Percentiles rank a stretch among this genome's conserved stretches.
phyloP scores from a whole-genome alignment of 2,113 vertebrate species.

The Ictalurus punctatus region DNA sequence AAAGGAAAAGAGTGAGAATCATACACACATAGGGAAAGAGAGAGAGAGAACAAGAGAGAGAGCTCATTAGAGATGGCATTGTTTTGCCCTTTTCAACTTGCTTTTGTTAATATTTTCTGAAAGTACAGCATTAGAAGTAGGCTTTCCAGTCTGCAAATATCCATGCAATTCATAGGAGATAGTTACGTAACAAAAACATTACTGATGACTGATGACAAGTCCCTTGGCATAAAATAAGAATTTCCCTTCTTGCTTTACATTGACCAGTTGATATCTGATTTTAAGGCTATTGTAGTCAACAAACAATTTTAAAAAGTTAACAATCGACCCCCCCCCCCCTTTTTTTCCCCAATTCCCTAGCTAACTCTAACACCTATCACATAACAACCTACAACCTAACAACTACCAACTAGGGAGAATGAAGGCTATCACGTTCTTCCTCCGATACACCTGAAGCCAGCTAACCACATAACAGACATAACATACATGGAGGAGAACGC shows the following conservation, averaged over 20 bases:
- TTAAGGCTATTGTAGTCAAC: background rate
- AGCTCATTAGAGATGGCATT: slow-evolving; percentile 5
- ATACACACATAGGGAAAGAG: background rate
- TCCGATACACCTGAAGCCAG: background rate
- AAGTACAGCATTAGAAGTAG: background rate
- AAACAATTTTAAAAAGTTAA: background rate
- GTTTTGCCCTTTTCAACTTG: slow-evolving; percentile 16
- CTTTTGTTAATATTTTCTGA: slow-evolving; percentile 1
- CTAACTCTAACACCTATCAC: background rate
- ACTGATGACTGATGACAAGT: background rate
- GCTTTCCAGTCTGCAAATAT: background rate
- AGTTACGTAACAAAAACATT: background rate
- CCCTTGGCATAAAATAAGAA: background rate
- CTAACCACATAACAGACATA: too few species aligned
- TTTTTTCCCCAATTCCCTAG: background rate
- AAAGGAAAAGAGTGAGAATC: background rate
- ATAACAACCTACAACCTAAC: background rate
- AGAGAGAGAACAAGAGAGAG: background rate
- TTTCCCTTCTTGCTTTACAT: background rate
- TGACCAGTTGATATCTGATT: background rate
- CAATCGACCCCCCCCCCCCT: too few species aligned
- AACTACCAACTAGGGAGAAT: background rate
- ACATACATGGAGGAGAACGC: too few species aligned
- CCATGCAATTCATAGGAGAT: background rate
- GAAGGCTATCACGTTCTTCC: background rate